These are phyloP conservation scores for Cyprinus carpio DNA, from an alignment of 2,113 vertebrate species.

Conservation along the genomic window DNA sequence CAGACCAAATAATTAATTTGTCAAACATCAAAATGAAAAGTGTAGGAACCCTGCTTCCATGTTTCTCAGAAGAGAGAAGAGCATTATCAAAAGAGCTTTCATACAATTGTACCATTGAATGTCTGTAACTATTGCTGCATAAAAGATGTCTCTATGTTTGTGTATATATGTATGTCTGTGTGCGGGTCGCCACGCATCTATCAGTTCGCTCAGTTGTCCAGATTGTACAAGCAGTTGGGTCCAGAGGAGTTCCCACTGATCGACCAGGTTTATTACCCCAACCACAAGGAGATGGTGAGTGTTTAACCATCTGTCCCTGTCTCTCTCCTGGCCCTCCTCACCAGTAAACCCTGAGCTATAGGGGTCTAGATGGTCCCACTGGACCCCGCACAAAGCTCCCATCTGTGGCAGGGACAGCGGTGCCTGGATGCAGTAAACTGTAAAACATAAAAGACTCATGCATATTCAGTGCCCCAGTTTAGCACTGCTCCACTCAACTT, in stretches of 20 bases:
- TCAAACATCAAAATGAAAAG: background rate
- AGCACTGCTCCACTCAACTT: background rate
- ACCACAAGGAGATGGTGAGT: conserved; percentile 93
- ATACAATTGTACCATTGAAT: background rate
- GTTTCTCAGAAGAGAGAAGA: too few species aligned
- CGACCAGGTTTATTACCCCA: conserved; percentile 90
- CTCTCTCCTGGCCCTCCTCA: background rate
- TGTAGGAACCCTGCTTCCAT: background rate
- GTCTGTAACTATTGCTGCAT: background rate
- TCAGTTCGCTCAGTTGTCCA: conserved; percentile 89
- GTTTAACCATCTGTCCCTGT: conserved; percentile 48
- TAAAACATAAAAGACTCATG: background rate
- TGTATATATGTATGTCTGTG: background rate
- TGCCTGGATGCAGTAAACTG: conserved; percentile 12
- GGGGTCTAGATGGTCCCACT: background rate
- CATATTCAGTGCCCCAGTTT: conserved; percentile 18
- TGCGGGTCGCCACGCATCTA: conserved; percentile 24
- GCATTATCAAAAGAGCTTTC: background rate
- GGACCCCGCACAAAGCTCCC: background rate
- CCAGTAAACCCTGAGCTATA: conserved; percentile 1
- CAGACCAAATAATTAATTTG: background rate
- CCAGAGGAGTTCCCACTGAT: conserved; percentile 89
- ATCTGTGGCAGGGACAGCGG: conserved; percentile 16
- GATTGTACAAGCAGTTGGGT: conserved; percentile 84
- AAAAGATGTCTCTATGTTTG: background rate